Conservation (phyloP, 2,113 vertebrate genomes). For the Dipodomys ordii region DNA sequence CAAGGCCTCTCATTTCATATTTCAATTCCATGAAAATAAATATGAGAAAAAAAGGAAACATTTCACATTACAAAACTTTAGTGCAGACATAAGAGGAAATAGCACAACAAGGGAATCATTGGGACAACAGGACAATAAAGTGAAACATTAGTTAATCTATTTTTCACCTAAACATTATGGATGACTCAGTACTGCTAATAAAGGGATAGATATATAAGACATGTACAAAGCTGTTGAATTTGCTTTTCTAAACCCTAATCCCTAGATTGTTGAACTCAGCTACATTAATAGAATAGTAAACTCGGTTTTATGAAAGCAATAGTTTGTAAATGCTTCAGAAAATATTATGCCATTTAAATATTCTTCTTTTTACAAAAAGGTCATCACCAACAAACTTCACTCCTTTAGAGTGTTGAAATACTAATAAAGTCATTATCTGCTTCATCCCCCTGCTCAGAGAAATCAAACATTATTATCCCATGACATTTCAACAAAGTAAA, state of each 20-base stretch:
- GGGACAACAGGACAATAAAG: not conserved
- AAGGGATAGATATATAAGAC: not conserved
- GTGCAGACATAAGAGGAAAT: not conserved
- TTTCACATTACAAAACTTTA: too few species aligned
- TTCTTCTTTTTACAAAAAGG: not conserved
- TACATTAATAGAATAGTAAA: not conserved
- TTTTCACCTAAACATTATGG: too few species aligned
- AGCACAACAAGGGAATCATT: not conserved
- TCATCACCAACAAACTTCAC: not conserved
- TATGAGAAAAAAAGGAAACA: not conserved
- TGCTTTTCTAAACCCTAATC: not conserved
- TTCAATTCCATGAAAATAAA: not conserved
- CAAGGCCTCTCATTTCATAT: not conserved
- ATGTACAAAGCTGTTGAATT: not conserved
- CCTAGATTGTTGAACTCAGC: not conserved
- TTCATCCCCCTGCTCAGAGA: not conserved
- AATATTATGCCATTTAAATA: not conserved
- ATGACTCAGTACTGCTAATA: not conserved
- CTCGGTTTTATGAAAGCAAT: not conserved
- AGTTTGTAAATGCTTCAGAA: not conserved
- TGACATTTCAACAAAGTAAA: not conserved
- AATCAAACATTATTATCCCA: not conserved
- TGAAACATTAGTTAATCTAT: not conserved
- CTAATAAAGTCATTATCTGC: not conserved
- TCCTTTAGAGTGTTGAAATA: not conserved